Conservation (phyloP, 2,797 vertebrate genomes). For the Xenopus petersii region DNA sequence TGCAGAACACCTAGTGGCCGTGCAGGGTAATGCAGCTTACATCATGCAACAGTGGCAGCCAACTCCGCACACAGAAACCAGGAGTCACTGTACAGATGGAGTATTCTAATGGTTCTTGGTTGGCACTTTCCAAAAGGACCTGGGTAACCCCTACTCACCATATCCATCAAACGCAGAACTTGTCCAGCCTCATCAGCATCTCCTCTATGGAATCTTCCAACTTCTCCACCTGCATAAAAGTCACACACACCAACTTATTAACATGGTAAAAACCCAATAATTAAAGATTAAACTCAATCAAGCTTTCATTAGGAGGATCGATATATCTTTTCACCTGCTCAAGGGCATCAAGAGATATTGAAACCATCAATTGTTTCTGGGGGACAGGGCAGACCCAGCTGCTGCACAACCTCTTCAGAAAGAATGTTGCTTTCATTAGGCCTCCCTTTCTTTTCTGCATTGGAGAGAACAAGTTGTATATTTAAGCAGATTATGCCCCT, state of each 20-base stretch:
- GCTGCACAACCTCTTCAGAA: too few relatives aligned
- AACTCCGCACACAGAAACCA: background rate
- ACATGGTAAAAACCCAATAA: too few relatives aligned
- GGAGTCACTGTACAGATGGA: background rate
- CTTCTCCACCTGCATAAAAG: slow-evolving; percentile 48
- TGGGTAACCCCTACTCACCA: slow-evolving; percentile 36
- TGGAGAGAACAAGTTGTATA: too few relatives aligned
- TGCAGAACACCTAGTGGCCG: slow-evolving; percentile 17
- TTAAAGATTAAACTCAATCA: too few relatives aligned
- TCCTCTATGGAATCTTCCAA: slow-evolving; percentile 52
- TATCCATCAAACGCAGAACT: slow-evolving; percentile 52
- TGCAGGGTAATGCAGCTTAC: slow-evolving; percentile 6
- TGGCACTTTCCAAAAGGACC: background rate
- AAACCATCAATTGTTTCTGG: too few relatives aligned
- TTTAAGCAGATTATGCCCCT: too few relatives aligned
- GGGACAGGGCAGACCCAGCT: too few relatives aligned
- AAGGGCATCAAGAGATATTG: too few relatives aligned
- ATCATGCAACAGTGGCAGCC: slow-evolving; percentile 7
- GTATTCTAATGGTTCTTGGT: background rate
- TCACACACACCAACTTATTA: background rate
- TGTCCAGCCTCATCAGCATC: slow-evolving; percentile 54
- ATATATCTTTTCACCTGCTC: too few relatives aligned
- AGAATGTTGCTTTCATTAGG: too few relatives aligned
- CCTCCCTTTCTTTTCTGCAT: too few relatives aligned
- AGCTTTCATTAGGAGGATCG: too few relatives aligned